Conservation (phyloP, 2,113 vertebrate genomes). For the Malaclemys terrapin region DNA sequence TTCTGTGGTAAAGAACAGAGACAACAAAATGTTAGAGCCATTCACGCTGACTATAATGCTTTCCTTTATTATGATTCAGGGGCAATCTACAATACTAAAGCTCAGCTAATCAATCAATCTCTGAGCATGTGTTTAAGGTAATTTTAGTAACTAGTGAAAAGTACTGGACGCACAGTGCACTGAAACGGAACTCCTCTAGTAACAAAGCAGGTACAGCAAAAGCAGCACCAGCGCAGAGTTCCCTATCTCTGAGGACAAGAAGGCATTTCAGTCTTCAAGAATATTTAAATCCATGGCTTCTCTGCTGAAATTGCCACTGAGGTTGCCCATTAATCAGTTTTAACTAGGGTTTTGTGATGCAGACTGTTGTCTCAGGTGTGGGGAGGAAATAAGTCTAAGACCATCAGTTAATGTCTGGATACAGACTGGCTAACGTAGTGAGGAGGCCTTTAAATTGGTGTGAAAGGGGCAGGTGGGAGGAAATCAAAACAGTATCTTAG, state of each 20-base stretch:
- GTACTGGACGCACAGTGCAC: rapidly evolving
- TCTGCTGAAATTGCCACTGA: background rate
- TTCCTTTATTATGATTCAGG: background rate
- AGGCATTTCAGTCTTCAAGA: background rate
- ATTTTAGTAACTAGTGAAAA: background rate
- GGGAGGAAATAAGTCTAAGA: background rate
- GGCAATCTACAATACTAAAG: background rate
- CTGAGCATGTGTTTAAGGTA: background rate
- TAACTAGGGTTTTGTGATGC: background rate
- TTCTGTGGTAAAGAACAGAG: background rate
- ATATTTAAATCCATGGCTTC: background rate
- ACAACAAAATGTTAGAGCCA: background rate
- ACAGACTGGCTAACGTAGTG: too few relatives aligned
- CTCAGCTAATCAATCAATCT: background rate
- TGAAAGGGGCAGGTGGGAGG: too few relatives aligned
- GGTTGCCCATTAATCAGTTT: background rate
- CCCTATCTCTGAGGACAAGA: background rate
- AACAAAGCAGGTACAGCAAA: background rate
- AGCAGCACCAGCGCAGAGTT: background rate
- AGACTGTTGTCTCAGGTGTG: background rate
- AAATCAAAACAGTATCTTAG: too few relatives aligned
- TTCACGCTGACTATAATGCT: rapidly evolving
- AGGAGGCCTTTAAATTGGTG: too few relatives aligned
- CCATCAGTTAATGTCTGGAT: background rate
- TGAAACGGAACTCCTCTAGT: background rate